Percentiles rank a stretch among this genome's conserved stretches.
Evolutionary conservation across 2,888 invertebrate species (phyloP).

Genomic region (Mythimna vitellina): DNA sequence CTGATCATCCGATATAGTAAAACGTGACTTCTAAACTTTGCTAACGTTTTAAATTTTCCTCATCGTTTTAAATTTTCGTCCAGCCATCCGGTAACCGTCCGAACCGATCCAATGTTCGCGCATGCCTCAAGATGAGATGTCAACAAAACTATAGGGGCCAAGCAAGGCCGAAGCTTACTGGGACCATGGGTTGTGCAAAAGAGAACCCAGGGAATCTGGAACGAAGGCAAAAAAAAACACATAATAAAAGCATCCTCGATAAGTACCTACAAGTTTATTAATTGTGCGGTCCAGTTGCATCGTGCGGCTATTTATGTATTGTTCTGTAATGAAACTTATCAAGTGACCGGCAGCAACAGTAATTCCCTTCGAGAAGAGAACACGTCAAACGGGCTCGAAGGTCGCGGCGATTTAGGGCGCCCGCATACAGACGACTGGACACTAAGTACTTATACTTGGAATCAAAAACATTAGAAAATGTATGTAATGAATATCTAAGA

Average conservation of each 20-base stretch:
- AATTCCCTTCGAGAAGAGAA: constrained; percentile 44
- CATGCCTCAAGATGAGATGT: too few species aligned
- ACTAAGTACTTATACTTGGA: neutral
- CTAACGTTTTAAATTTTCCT: constrained; percentile 6
- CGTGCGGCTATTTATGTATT: constrained; percentile 29
- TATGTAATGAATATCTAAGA: too few species aligned
- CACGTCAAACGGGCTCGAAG: constrained; percentile 42
- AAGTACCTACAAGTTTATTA: neutral
- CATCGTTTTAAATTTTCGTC: constrained; percentile 5
- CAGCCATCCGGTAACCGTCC: too few species aligned
- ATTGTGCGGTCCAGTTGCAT: constrained; percentile 13
- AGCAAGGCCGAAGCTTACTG: too few species aligned
- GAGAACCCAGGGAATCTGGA: too few species aligned
- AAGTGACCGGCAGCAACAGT: constrained; percentile 40
- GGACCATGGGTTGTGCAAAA: too few species aligned
- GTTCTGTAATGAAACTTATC: constrained; percentile 56
- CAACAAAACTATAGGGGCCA: too few species aligned
- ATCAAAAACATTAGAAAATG: too few species aligned
- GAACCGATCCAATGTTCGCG: too few species aligned
- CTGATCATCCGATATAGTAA: neutral
- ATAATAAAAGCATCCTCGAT: neutral
- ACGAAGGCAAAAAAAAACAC: neutral
- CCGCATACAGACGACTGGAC: neutral
- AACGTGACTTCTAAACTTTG: constrained; percentile 1
- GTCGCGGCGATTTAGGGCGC: constrained; percentile 35